Evolutionary conservation across 2,888 invertebrate genomes (phyloP), one percentile per base, ranked within the genome.

Genomic region (Agrotis puta): DNA sequence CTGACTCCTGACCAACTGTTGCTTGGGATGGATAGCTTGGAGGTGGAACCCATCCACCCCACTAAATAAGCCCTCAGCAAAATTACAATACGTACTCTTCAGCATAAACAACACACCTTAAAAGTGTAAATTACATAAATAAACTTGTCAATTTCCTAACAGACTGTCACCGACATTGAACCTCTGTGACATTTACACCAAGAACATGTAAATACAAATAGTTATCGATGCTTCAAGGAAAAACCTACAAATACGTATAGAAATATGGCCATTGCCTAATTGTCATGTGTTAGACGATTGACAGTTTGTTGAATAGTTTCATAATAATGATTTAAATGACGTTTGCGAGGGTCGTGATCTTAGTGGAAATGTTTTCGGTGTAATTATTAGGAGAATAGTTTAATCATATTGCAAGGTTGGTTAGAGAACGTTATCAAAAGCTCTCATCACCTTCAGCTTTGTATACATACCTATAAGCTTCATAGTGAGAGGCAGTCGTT

Each of bases 111-210:
- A 33, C n/a, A 56, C 56, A 39, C 56, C 14, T 48, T 2, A 48
- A 39, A 14, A 39, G 33, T 48, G 39, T 43, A 45, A 59, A 67
- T 75, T 22, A 48, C 22, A 24, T 58, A 62, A 70, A 74, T 66
- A 70, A 71, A 66, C 74, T 79, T 71, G 70, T 76, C 54, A 82
- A 77, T 80, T 81, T 80, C 62, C 50, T 70, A 64, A 63, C 70
- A 61, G 7, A 74, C 79, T 82, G 83, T 82, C 84, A 74, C 80
- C 76, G 87, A 83, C 85, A 87, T 85, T 88, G 89, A 88, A 84
- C 82, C 53, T 24, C 53, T 68, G 53, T 86, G 87, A 83, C 86
- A 82, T 89, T 83, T 81, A 74, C 71, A 74, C 79, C 65, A 64
- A 56, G 65, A 74, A 53, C 69, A 20, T 71, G 57, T 68, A 47